Percentiles rank a stretch among this genome's conserved stretches.
phyloP scores from a whole-genome alignment of 2,113 vertebrate species.

The Zosterops japonicus region DNA sequence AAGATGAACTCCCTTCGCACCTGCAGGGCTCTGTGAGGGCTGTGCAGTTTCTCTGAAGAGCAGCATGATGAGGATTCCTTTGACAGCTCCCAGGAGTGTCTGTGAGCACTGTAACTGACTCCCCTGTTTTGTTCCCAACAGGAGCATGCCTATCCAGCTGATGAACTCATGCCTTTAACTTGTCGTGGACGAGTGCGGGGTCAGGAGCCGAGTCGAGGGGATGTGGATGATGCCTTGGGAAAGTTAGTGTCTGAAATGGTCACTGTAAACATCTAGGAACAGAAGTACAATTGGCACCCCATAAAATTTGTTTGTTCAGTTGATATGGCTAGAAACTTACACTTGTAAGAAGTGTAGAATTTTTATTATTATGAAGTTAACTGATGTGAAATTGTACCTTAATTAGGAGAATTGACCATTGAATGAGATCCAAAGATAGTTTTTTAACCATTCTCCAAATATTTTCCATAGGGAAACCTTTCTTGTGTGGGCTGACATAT shows the following conservation, averaged over 20 bases:
- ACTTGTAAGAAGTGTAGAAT: background rate
- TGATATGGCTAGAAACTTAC: background rate
- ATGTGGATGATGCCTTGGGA: constrained; percentile 94
- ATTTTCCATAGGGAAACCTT: background rate
- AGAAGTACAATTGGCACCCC: background rate
- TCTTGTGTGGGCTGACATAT: background rate
- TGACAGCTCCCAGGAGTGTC: background rate
- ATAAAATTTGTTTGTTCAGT: background rate
- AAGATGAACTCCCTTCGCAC: background rate
- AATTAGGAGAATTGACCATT: background rate
- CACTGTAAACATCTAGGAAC: background rate
- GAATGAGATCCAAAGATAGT: background rate
- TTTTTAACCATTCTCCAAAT: background rate
- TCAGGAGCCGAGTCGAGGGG: constrained; percentile 94
- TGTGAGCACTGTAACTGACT: background rate
- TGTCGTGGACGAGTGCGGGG: constrained; percentile 94
- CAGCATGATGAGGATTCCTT: background rate
- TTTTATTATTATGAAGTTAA: background rate
- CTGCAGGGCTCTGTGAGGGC: background rate
- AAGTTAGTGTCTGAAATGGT: constrained; percentile 82
- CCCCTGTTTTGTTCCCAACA: constrained; percentile 54
- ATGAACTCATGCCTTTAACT: constrained; percentile 98
- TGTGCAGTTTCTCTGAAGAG: background rate
- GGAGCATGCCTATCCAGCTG: constrained; percentile 97
- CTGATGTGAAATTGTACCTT: background rate